These are phyloP conservation scores for Sesamia nonagrioides DNA, from an alignment of 1,140 invertebrate species.

Conservation along the genomic window DNA sequence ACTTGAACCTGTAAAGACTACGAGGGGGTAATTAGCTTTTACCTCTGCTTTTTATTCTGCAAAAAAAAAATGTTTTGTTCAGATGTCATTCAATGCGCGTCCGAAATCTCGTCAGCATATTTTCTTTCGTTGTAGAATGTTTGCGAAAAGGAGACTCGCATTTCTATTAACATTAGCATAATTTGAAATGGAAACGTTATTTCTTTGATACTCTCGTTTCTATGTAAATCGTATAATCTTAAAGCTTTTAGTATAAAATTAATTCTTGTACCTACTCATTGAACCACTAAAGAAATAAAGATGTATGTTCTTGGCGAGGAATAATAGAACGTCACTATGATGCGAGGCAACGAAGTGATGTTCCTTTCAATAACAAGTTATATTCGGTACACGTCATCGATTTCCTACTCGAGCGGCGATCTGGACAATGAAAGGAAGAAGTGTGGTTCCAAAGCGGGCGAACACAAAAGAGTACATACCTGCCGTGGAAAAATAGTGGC, in stretches of 20 bases:
- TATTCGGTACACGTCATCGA: constrained; percentile 73
- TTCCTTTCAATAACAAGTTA: constrained; percentile 48
- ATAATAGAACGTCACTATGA: constrained; percentile 53
- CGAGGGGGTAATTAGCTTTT: constrained; percentile 69
- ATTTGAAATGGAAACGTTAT: constrained; percentile 64
- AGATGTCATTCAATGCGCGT: constrained; percentile 46
- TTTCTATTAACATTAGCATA: constrained; percentile 64
- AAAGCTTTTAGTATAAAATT: constrained; percentile 54
- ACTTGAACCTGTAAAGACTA: constrained; percentile 58
- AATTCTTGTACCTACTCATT: constrained; percentile 40
- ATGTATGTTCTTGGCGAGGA: background rate
- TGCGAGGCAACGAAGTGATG: constrained; percentile 45
- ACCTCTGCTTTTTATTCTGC: constrained; percentile 50
- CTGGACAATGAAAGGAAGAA: constrained; percentile 74
- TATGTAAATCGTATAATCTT: constrained; percentile 60
- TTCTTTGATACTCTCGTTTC: constrained; percentile 66
- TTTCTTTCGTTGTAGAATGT: constrained; percentile 55
- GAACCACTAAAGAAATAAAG: constrained; percentile 7
- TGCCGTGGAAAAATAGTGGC: constrained; percentile 67
- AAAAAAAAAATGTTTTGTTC: constrained; percentile 36
- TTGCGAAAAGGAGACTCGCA: constrained; percentile 54
- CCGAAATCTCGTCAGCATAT: constrained; percentile 53
- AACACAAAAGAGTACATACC: constrained; percentile 69
- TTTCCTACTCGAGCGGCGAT: constrained; percentile 73
- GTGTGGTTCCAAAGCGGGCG: constrained; percentile 56